Evolutionary conservation across 2,797 vertebrate species (phyloP).

Genomic region (Chloroceryle inda): DNA sequence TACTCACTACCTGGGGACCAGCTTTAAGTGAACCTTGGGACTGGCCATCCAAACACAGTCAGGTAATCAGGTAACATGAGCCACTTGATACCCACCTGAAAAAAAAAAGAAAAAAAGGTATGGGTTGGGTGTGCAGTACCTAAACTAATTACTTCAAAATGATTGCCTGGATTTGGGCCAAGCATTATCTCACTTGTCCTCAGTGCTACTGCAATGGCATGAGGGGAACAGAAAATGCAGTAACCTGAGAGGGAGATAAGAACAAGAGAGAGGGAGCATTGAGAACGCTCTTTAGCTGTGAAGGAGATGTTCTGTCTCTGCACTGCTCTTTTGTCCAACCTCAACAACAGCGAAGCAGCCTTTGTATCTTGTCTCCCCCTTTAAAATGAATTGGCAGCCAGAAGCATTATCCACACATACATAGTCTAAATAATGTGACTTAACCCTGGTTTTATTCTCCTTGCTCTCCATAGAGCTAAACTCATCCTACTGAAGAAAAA

Average conservation of each 20-base stretch:
- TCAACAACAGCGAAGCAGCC: background rate
- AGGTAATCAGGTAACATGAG: constrained; percentile 72
- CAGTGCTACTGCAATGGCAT: constrained; percentile 27
- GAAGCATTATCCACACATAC: background rate
- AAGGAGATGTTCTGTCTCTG: constrained; percentile 55
- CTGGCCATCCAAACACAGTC: constrained; percentile 48
- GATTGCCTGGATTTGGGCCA: constrained; percentile 78
- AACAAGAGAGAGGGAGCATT: constrained; percentile 35
- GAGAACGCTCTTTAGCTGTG: constrained; percentile 35
- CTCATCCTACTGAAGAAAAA: background rate
- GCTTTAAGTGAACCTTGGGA: constrained; percentile 39
- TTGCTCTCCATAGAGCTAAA: background rate
- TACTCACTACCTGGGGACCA: background rate
- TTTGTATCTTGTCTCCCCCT: constrained; percentile 34
- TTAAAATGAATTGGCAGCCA: constrained; percentile 18
- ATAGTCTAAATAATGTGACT: background rate
- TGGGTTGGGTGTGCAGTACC: constrained; percentile 74
- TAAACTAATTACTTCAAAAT: constrained; percentile 78
- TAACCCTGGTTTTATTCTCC: background rate
- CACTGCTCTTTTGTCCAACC: constrained; percentile 10
- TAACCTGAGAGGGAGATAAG: constrained; percentile 72
- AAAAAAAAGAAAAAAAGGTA: constrained; percentile 73
- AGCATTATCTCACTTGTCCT: constrained; percentile 78
- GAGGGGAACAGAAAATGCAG: constrained; percentile 55
- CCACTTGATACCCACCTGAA: constrained; percentile 69